Evolutionary conservation across 2,797 vertebrate species (phyloP), one percentile per base, ranked within the genome.

Genomic region (Paedocypris micromegethes): DNA sequence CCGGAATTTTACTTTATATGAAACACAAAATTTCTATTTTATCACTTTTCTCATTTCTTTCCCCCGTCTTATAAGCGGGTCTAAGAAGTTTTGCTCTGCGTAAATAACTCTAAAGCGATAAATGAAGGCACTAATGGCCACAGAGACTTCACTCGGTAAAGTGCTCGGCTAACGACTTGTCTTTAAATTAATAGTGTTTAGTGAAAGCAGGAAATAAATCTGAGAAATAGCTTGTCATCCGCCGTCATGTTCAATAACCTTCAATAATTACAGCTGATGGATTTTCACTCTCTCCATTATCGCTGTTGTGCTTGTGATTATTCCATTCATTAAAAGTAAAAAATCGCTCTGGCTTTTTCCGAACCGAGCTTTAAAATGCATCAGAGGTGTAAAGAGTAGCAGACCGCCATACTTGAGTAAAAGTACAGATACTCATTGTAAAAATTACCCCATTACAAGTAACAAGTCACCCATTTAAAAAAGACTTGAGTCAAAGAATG

Each of bases 271-370:
- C 92, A 86, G 91, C 94, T 98, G 96, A 99, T 98, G 95, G 93
- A 99, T 98, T 98, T 99, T 97, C 93, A 93, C 94, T 95, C 91
- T 97, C 91, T 92, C 92, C 92, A 98, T 98, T 97, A 98, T 98
- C 93, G 92, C 94, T 96, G 91, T 93, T 93, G 93, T 92, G 91
- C 93, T 93, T 94, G 94, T 94, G 94, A 98, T 98, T 97, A 98
- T 96, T 97, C 93, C 96, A 92, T 93, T 94, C 93, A 94, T 95
- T 94, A 96, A 91, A 92, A 92, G 86, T 93, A 95, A 97, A 98
- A 91, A 96, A 94, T 92, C 88, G 91, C 90, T 92, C 93, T 91
- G 85, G 85, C 88, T 80, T 89, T 93, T 91, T 83, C 90, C 90
- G 82, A 88, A 91, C 89, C 92, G 85, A 64, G 63, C 64, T 76